Evolutionary conservation across 2,888 invertebrate species (phyloP).

Genomic region (Conistra vaccinii): DNA sequence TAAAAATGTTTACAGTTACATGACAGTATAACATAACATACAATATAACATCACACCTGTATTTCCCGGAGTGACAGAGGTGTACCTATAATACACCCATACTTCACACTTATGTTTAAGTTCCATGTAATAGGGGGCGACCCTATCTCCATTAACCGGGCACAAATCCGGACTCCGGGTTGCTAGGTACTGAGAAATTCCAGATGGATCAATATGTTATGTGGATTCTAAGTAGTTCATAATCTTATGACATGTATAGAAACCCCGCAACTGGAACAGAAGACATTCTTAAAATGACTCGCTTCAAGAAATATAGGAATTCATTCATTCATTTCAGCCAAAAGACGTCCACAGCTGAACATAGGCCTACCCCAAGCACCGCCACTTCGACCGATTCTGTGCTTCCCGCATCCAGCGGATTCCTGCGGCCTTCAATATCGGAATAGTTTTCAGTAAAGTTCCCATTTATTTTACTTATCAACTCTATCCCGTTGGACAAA

Average conservation of each 20-base stretch:
- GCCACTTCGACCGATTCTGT: too few relatives aligned
- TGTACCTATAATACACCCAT: too few relatives aligned
- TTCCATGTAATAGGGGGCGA: background rate
- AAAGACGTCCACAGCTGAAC: too few relatives aligned
- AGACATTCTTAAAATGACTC: background rate
- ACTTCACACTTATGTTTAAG: too few relatives aligned
- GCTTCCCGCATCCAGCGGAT: too few relatives aligned
- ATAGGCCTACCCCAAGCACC: too few relatives aligned
- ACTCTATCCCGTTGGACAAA: background rate
- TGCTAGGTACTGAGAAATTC: too few relatives aligned
- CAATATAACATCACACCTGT: too few relatives aligned
- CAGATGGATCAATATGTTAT: background rate
- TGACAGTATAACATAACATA: background rate
- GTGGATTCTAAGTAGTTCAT: background rate
- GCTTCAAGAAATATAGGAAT: background rate
- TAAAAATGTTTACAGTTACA: background rate
- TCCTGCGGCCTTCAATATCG: too few relatives aligned
- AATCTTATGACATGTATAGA: too few relatives aligned
- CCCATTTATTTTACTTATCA: background rate
- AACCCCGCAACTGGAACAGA: background rate
- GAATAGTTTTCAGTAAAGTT: background rate
- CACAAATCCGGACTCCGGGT: background rate
- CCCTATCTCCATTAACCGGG: background rate
- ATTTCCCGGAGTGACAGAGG: background rate
- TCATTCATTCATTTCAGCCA: too few relatives aligned